Evolutionary conservation across 1,140 invertebrate species (phyloP).

Genomic region (Diorhabda carinulata): DNA sequence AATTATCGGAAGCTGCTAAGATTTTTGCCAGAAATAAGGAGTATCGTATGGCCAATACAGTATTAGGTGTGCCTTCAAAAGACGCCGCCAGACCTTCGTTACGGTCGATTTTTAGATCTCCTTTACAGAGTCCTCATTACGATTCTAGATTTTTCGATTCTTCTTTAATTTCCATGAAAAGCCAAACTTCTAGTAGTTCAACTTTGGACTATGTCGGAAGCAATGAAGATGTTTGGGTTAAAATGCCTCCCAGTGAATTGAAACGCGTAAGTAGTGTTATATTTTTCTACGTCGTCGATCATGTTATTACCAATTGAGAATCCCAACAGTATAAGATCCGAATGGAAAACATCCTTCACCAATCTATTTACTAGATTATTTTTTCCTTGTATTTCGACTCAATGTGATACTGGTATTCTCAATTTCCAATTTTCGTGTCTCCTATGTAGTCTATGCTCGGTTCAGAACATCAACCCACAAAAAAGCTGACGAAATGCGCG

Average conservation of each 20-base stretch:
- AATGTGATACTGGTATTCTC: too few relatives aligned
- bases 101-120: constrained; percentile 50
- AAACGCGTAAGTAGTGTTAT: constrained; percentile 41
- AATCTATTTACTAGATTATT: too few relatives aligned
- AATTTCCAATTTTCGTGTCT: too few relatives aligned
- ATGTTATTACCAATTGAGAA: neutral
- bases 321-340: too few relatives aligned
- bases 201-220: constrained; percentile 54
- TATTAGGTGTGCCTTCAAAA: constrained; percentile 57
- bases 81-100: constrained; percentile 55
- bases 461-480: too few relatives aligned
- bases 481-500: too few relatives aligned
- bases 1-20: constrained; percentile 40
- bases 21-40: constrained; percentile 39
- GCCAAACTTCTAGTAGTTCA: constrained; percentile 61
- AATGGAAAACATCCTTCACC: too few relatives aligned
- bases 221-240: constrained; percentile 68
- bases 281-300: neutral
- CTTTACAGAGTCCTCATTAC: constrained; percentile 63
- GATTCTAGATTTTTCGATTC: constrained; percentile 77
- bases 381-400: too few relatives aligned
- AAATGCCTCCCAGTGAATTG: constrained; percentile 52
- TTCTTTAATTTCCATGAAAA: constrained; percentile 76
- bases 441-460: too few relatives aligned
- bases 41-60: constrained; percentile 57